Evolutionary conservation across 2,888 invertebrate species (phyloP), one percentile per base, ranked within the genome.

Genomic region (Aphodius sticticus): DNA sequence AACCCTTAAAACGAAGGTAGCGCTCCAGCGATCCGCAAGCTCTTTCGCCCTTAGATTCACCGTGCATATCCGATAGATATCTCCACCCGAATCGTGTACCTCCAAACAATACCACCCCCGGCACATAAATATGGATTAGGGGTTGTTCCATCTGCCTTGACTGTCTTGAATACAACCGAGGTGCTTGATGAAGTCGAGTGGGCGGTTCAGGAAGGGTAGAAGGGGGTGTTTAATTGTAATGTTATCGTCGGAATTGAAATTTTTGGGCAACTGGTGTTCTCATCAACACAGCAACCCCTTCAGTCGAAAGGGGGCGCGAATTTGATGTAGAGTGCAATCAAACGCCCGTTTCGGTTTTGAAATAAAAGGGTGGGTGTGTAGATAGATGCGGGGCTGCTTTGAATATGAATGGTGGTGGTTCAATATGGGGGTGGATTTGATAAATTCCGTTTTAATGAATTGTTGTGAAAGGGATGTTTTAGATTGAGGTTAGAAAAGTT

Each of bases 111-210:
- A 1, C 53, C 2, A 53, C 53, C 53, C 53, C 53, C 53, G 6
- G 53, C 53, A 53, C 53, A 53, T 53, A 53, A 53, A 53, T 53
- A 53, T 53, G 53, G 53, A 53, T 53, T 53, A 53, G 53, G 53
- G 9, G 53, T 7, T 12, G 53, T 53, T 53, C 53, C 53, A 53
- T 53, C 53, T 53, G 53, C 53, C 53, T 5, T 53, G 7, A 53
- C 53, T 12, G 53, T 53, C 53, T 53, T 53, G 53, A 53, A 53
- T 53, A 53, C 53, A 53, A 53, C 53, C 53, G 53, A 53, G 53
- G 53, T 53, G 53, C 53, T 53, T 53, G 53, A 53, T 53, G 53
- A 53, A 53, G 53, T 53, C 53, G 53, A 53, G 53, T 53, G 53
- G 53, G 53, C 53, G 53, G 1, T 53, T 5, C 6, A 0, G 7